Evolutionary conservation across 2,797 vertebrate species (phyloP).

Genomic region (Diplodus sargus): DNA sequence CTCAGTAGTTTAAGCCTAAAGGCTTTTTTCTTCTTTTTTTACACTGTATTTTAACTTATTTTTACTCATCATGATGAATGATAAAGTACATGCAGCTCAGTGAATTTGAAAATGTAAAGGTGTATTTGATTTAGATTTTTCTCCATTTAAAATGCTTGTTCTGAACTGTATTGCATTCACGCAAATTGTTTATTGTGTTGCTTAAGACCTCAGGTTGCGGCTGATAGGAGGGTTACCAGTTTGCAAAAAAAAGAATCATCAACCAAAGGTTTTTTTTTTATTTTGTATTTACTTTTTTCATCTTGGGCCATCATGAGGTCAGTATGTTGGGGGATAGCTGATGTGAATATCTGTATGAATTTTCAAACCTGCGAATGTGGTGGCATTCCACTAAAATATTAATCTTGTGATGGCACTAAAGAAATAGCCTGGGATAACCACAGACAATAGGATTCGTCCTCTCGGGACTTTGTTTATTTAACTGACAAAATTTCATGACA

Average conservation of each 20-base stretch:
- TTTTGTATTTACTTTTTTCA: background rate
- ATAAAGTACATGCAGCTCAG: background rate
- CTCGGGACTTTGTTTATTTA: background rate
- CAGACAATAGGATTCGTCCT: background rate
- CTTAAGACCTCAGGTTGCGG: background rate
- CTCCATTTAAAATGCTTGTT: conserved; percentile 11
- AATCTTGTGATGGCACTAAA: background rate
- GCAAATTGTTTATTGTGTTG: background rate
- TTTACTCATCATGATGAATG: background rate
- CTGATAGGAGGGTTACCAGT: background rate
- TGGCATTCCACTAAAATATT: background rate
- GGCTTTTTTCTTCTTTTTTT: background rate
- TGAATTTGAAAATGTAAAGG: background rate
- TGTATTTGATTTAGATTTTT: background rate
- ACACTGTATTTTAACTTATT: conserved; percentile 1
- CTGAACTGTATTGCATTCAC: background rate
- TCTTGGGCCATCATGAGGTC: background rate
- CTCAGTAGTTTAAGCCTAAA: conserved; percentile 18
- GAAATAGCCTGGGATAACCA: background rate
- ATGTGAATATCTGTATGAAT: too few species aligned
- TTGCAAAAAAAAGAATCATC: background rate
- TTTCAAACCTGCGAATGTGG: background rate
- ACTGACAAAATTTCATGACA: background rate
- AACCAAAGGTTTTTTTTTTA: background rate
- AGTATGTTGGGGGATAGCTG: background rate